Evolutionary conservation across 2,113 vertebrate genomes (phyloP).

Genomic region (Aythya baeri): DNA sequence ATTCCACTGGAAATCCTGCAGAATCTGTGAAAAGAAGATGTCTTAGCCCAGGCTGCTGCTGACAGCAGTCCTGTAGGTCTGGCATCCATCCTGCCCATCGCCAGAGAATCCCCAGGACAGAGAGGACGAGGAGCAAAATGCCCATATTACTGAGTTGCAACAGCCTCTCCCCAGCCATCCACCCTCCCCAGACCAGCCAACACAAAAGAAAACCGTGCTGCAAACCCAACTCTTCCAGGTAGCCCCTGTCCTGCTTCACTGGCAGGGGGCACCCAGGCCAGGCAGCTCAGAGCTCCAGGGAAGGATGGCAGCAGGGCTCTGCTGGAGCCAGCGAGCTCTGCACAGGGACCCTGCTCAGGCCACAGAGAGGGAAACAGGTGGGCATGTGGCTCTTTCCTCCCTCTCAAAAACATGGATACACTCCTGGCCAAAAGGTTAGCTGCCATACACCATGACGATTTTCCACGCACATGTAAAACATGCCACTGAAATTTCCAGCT

Average conservation of each 20-base stretch:
- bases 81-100: background rate
- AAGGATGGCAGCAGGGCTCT: background rate
- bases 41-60: background rate
- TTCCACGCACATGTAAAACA: background rate
- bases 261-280: background rate
- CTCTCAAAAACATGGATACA: background rate
- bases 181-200: background rate
- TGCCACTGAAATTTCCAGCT: no score
- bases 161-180: background rate
- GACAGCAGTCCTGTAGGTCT: background rate
- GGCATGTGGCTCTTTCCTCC: background rate
- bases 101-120: accelerated
- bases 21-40: background rate
- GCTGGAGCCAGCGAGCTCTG: accelerated
- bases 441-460: background rate
- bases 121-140: background rate
- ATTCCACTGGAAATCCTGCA: background rate
- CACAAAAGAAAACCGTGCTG: accelerated
- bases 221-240: background rate
- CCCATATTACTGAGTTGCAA: background rate
- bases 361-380: accelerated
- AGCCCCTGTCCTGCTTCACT: background rate
- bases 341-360: background rate
- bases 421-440: background rate
- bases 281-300: background rate